Evolutionary conservation across 2,888 invertebrate species (phyloP).

Genomic region (Eucera pruinosa): DNA sequence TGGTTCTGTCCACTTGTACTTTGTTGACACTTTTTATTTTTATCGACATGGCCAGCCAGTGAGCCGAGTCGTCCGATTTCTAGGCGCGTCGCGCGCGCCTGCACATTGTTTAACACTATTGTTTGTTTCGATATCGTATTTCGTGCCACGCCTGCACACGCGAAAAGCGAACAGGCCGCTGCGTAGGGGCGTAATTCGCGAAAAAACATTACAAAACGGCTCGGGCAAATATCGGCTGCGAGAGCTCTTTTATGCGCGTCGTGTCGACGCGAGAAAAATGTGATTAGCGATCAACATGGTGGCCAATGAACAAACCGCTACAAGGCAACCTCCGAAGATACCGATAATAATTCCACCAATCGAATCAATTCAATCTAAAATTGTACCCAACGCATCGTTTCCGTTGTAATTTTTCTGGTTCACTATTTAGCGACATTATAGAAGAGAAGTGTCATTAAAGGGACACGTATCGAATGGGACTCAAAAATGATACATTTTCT

Average conservation of each 20-base stretch:
- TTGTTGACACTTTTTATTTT: conserved; percentile 53
- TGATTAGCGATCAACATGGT: conserved; percentile 36
- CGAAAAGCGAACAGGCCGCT: conserved; percentile 32
- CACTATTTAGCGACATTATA: too few species aligned
- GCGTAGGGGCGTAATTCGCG: conserved; percentile 45
- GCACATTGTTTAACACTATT: conserved; percentile 61
- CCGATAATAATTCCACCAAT: conserved; percentile 39
- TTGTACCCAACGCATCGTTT: background rate
- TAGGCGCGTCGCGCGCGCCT: conserved; percentile 14
- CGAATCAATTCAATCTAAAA: conserved; percentile 1
- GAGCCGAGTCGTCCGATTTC: conserved; percentile 23
- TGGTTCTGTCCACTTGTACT: conserved; percentile 24
- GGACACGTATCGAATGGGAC: too few species aligned
- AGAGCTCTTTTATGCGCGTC: conserved; percentile 43
- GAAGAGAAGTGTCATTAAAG: too few species aligned
- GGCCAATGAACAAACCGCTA: conserved; percentile 15
- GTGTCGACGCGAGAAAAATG: conserved; percentile 47
- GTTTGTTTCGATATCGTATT: conserved; percentile 57
- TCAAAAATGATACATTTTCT: too few species aligned
- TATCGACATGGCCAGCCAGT: conserved; percentile 13
- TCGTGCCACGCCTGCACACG: conserved; percentile 27
- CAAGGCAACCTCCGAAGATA: conserved; percentile 19
- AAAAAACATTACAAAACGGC: conserved; percentile 59
- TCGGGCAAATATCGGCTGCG: conserved; percentile 39
- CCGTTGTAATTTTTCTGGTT: too few species aligned